Base-by-base conservation (phyloP, 92 coral and sea anemone genomes). In the Zoanthus sansibaricus region DNA sequence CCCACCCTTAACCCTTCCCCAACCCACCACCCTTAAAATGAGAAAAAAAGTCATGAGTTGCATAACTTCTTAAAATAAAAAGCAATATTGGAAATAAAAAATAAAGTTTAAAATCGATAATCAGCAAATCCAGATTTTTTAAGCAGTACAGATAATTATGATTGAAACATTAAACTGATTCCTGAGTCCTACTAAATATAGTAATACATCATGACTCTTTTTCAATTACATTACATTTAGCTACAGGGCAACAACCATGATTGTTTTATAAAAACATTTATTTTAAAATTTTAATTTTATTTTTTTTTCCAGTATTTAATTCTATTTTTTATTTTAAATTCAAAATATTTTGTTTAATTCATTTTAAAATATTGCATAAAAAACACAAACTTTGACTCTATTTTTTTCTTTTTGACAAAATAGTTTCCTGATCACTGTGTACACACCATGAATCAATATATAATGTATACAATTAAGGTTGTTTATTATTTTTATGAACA, bases 161-260 rank as follows among this genome's bases (percentile, higher is more conserved):
- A 33, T 3, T 33, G 42, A 33, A 33, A 33, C 1, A 33, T 33
- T 33, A 33, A 33, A 33, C 42, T 1, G 42, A 33, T 33, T 33
- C 42, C 1, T 33, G 20, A 25, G 1, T 5, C 1, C 16, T 5
- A 49, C 21, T 7, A 17, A n/a, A n/a, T n/a, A n/a, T 4, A 2
- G 9, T 16, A 16, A 62, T 20, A 45, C 85, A 62, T 45, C 75
- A 80, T 48, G 45, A 80, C 75, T 59, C 71, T 51, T 80, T 46
- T 45, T n/a, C 9, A 16, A 15, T 46, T 59, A 17, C n/a, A 33
- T 46, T 4, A 79, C 44, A 32, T 9, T 33, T 58, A 9, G n/a
- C 3, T 67, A 33, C 37, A 49, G 12, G 68, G 13, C 64, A 80
- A 80, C 59, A 80, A 66, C 85, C 85, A 31, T 80, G 75, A 80